Base-by-base conservation (phyloP, 2,888 invertebrate genomes). In the Drosophila gaucha region DNA sequence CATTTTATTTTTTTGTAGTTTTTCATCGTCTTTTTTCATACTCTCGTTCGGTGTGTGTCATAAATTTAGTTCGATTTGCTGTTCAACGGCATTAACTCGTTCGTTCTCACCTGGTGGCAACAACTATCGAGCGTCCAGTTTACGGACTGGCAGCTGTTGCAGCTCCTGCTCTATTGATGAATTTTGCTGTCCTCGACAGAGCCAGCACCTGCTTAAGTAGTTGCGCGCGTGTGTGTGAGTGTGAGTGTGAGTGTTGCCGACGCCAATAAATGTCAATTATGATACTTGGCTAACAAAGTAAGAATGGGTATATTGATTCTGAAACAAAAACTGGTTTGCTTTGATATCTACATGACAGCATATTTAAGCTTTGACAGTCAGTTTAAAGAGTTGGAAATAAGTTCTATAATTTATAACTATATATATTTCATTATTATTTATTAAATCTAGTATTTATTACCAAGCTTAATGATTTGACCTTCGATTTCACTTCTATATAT, bases 11-110 rank as follows among this genome's bases (percentile, higher is more conserved):
- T 73, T 41, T 62, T 51, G 43, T 58, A 58, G 43, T 52, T 67
- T 57, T 60, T 24, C 44, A 50, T 52, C 30, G 57, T 55, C 36
- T 75, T 63, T 60, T 41, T 63, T 28, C n/a, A 18, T 41, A 24
- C 8, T 35, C 70, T 50, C 56, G 56, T 63, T 28, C 38, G 22
- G 36, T 49, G 69, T 73, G 88, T 83, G 85, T 88, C 80, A 80
- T 85, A 80, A 80, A 80, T 85, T 85, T 80, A 88, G 89, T 88
- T 85, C 85, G 85, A 85, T 85, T 85, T 88, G 89, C 87, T 77
- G 86, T 83, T 80, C 84, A 80, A 80, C 59, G 88, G 71, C 86
- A 86, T 84, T 86, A 86, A 74, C 69, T 66, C 52, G 63, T 44
- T 16, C 47, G 55, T 57, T 43, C 70, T 46, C 44, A 22, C 36